A percentile compares a stretch with the other conserved stretches of the same genome.
phyloP scores from a whole-genome alignment of 2,113 vertebrate species.

The Typhlomys cinereus region DNA sequence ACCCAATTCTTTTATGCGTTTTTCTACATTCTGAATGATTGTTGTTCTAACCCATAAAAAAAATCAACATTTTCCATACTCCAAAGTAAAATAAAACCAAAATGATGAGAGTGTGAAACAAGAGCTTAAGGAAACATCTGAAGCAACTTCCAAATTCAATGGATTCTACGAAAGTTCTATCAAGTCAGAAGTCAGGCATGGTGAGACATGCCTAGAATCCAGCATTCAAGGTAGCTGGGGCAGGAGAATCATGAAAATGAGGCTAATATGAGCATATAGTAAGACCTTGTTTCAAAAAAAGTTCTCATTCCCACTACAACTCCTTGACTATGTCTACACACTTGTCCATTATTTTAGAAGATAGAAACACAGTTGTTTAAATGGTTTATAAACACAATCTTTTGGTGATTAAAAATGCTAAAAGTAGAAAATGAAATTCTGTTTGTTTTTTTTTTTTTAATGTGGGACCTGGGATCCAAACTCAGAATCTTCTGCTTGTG shows the following conservation, averaged over 20 bases:
- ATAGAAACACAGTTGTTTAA: not conserved
- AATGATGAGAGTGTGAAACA: not conserved
- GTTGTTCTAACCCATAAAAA: not conserved
- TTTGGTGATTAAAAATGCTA: not conserved
- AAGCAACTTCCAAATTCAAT: not conserved
- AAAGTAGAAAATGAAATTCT: not conserved
- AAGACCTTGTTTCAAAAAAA: no score
- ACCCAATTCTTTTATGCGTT: not conserved
- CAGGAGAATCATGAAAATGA: no score
- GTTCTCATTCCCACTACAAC: not conserved
- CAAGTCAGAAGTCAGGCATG: no score
- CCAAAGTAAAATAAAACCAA: conserved; percentile 15
- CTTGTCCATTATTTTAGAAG: not conserved
- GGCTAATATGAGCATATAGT: no score
- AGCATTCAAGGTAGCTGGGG: no score
- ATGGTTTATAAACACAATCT: not conserved
- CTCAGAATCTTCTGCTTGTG: no score
- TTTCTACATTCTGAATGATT: not conserved
- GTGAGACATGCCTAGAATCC: no score
- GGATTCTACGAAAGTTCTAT: no score
- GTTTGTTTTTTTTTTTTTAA: no score
- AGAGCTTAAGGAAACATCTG: not conserved
- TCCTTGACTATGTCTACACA: not conserved
- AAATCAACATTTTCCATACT: not conserved
- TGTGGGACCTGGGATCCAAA: no score